A percentile compares a stretch with the other conserved stretches of the same genome.
These are phyloP conservation scores for Tricholauxania praeusta DNA, from an alignment of 2,888 invertebrate species.

Conservation along the genomic window DNA sequence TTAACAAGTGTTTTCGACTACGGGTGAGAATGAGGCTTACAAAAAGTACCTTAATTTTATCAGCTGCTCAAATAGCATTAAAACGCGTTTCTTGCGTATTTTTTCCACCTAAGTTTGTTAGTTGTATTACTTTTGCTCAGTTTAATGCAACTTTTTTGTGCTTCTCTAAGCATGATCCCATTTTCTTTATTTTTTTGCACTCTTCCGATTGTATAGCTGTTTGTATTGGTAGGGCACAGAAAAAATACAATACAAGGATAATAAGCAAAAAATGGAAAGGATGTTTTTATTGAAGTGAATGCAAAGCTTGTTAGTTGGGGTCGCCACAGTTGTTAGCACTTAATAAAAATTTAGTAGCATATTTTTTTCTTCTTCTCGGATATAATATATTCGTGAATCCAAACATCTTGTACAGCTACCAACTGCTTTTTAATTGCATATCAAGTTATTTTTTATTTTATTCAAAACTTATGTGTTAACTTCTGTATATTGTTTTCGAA, in stretches of 20 bases:
- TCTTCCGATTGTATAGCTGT: not conserved
- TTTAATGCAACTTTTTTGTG: no score
- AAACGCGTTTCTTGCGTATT: not conserved
- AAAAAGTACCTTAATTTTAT: no score
- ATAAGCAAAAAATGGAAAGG: conserved; percentile 1
- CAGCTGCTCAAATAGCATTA: not conserved
- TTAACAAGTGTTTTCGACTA: no score
- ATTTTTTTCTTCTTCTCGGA: not conserved
- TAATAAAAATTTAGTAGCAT: conserved; percentile 15
- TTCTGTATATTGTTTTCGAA: no score
- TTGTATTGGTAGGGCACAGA: not conserved
- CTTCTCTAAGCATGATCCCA: not conserved
- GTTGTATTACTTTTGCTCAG: not conserved
- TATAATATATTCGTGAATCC: no score
- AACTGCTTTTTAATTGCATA: no score
- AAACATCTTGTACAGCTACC: no score
- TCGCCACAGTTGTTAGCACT: conserved; percentile 18
- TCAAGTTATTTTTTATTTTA: no score
- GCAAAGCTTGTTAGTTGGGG: no score
- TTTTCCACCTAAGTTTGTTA: not conserved
- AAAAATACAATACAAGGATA: conserved; percentile 6
- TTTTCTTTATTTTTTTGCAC: not conserved
- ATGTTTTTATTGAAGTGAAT: no score
- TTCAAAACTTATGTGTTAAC: no score
- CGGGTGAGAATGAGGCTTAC: no score